Evolutionary conservation across 2,113 vertebrate species (phyloP).

Genomic region (Lepus americanus): DNA sequence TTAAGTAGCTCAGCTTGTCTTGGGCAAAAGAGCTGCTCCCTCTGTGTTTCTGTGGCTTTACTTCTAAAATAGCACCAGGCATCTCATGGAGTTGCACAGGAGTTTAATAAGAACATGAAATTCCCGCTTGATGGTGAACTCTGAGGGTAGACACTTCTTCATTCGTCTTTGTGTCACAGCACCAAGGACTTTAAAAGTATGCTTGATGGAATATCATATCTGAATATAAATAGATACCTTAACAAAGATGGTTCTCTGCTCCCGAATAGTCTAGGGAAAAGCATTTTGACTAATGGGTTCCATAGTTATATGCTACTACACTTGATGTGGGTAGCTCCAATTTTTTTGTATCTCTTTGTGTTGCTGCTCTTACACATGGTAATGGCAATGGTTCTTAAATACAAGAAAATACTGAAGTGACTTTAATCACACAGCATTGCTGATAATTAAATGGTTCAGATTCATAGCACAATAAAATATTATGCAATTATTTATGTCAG

Average conservation of each 20-base stretch:
- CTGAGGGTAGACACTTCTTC: not conserved
- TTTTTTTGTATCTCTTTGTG: not conserved
- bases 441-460: conserved; percentile 30
- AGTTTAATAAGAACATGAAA: conserved; percentile 16
- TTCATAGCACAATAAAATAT: conserved; percentile 14
- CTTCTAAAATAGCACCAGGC: conserved; percentile 7
- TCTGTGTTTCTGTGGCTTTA: conserved; percentile 16
- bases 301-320: not conserved
- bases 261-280: not conserved
- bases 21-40: not conserved
- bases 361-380: not conserved
- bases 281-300: not conserved
- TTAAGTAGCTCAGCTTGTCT: not conserved
- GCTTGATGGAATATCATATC: not conserved
- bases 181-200: conserved; percentile 8
- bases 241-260: not conserved
- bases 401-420: conserved; percentile 10
- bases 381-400: not conserved
- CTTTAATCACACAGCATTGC: not conserved
- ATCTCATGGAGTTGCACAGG: not conserved
- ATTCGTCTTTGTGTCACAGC: not conserved
- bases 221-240: conserved; percentile 35
- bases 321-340: not conserved
- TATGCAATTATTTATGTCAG: conserved; percentile 31
- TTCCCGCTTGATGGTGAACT: not conserved